Evolutionary conservation across 1,140 invertebrate genomes (phyloP).

Genomic region (Macrobrachium rosenbergii): DNA sequence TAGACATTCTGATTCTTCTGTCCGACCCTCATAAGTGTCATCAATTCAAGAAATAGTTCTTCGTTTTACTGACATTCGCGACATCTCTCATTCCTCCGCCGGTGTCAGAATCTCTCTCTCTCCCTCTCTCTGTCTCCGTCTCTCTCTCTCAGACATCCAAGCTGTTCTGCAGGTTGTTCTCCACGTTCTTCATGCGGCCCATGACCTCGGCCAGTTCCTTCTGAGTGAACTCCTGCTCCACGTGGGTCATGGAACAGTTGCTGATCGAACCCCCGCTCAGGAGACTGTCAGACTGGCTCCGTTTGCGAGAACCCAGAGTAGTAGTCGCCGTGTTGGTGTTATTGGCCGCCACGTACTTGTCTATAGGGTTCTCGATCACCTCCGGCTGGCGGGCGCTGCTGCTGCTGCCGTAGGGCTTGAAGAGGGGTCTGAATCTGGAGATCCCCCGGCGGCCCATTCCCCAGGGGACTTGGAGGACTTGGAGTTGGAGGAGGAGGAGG

Average conservation of each 20-base stretch:
- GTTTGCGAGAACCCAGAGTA: slow-evolving; percentile 1
- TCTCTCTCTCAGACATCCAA: not conserved
- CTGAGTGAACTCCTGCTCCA: slow-evolving; percentile 53
- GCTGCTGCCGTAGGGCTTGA: not conserved
- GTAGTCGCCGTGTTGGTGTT: not conserved
- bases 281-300: slow-evolving; percentile 47
- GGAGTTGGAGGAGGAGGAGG: too few relatives aligned
- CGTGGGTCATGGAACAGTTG: slow-evolving; percentile 48
- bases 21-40: too few relatives aligned
- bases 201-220: slow-evolving; percentile 56
- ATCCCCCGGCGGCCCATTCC: not conserved
- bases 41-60: too few relatives aligned
- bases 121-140: not conserved
- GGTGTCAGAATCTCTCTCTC: not conserved
- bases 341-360: slow-evolving; percentile 4
- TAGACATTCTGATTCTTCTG: not conserved
- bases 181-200: slow-evolving; percentile 45
- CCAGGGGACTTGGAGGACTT: not conserved
- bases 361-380: slow-evolving; percentile 32
- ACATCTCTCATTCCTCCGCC: not conserved
- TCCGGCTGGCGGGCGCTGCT: not conserved
- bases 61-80: not conserved
- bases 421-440: slow-evolving; percentile 12
- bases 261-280: slow-evolving; percentile 54
- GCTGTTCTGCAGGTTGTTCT: not conserved